Percentiles rank a stretch among this genome's conserved stretches.
Evolutionary conservation across 2,888 invertebrate species (phyloP).

Genomic region (Catocala sponsa): DNA sequence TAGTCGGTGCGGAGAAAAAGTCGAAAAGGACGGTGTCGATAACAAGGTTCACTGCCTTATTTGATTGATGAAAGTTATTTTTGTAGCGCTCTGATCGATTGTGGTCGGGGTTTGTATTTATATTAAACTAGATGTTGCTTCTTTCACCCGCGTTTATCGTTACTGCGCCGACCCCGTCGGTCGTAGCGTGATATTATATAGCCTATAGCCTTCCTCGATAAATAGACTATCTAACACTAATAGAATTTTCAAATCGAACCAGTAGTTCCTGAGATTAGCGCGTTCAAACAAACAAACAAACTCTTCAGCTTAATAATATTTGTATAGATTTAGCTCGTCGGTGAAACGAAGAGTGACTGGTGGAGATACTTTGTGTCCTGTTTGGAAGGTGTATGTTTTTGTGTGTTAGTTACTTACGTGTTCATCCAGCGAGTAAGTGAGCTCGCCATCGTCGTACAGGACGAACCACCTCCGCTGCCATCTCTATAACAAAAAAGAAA

Average conservation of each 20-base stretch:
- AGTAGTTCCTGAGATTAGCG: too few relatives aligned
- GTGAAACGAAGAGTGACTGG: not conserved
- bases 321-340: too few relatives aligned
- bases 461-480: constrained; percentile 99
- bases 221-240: too few relatives aligned
- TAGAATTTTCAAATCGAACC: too few relatives aligned
- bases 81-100: constrained; percentile 15
- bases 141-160: too few relatives aligned
- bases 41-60: constrained; percentile 46
- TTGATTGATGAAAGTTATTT: constrained; percentile 38
- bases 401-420: constrained; percentile 92
- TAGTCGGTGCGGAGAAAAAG: constrained; percentile 44
- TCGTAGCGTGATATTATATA: too few relatives aligned
- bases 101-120: not conserved
- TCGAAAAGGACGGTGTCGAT: constrained; percentile 44
- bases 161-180: too few relatives aligned
- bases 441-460: constrained; percentile 98
- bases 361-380: not conserved
- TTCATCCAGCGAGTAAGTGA: constrained; percentile 99
- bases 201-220: too few relatives aligned
- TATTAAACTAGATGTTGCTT: too few relatives aligned
- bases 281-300: too few relatives aligned
- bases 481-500: constrained; percentile 91
- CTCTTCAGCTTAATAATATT: too few relatives aligned
- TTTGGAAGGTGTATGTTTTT: not conserved